phyloP scores from a whole-genome alignment of 2,888 invertebrate species.

The Venustoraphidia nigricollis region DNA sequence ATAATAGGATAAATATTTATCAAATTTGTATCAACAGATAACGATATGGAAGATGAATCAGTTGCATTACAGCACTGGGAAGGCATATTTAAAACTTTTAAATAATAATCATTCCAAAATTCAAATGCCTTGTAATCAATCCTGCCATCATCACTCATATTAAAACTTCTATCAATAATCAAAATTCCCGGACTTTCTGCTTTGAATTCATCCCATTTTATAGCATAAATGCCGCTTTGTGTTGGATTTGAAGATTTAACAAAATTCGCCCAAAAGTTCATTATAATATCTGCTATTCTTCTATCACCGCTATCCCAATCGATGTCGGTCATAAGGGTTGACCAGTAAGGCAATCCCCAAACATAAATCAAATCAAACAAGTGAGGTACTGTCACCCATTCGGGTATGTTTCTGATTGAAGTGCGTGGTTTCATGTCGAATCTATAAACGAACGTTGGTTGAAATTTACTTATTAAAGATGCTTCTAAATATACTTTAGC shows the following conservation, averaged over 20 bases:
- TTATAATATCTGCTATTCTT: slow-evolving; percentile 60
- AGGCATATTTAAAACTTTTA: slow-evolving; percentile 55
- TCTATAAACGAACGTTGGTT: slow-evolving; percentile 52
- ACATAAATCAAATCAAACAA: slow-evolving; percentile 68
- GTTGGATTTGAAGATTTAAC: slow-evolving; percentile 58
- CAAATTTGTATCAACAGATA: no score
- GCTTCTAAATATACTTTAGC: slow-evolving; percentile 56
- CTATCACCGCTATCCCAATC: slow-evolving; percentile 68
- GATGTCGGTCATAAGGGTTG: slow-evolving; percentile 36
- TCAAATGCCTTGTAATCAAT: slow-evolving; percentile 63
- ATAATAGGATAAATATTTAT: no score
- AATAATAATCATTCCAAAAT: slow-evolving; percentile 77
- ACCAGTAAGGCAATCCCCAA: slow-evolving; percentile 67
- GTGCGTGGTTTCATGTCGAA: slow-evolving; percentile 63
- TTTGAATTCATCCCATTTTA: slow-evolving; percentile 60
- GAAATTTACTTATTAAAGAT: slow-evolving; percentile 38
- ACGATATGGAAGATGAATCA: no score
- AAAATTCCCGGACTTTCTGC: slow-evolving; percentile 51
- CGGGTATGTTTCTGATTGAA: slow-evolving; percentile 49
- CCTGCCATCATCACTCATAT: slow-evolving; percentile 50
- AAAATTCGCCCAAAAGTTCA: slow-evolving; percentile 69
- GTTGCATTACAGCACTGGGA: slow-evolving; percentile 55
- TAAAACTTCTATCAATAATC: slow-evolving; percentile 60
- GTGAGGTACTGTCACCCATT: slow-evolving; percentile 69
- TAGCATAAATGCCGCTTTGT: slow-evolving; percentile 46